A percentile compares a stretch with the other conserved stretches of the same genome.
Evolutionary conservation across 35 echinoderm and acorn worm species (phyloP).

Genomic region (Amphiura filiformis): DNA sequence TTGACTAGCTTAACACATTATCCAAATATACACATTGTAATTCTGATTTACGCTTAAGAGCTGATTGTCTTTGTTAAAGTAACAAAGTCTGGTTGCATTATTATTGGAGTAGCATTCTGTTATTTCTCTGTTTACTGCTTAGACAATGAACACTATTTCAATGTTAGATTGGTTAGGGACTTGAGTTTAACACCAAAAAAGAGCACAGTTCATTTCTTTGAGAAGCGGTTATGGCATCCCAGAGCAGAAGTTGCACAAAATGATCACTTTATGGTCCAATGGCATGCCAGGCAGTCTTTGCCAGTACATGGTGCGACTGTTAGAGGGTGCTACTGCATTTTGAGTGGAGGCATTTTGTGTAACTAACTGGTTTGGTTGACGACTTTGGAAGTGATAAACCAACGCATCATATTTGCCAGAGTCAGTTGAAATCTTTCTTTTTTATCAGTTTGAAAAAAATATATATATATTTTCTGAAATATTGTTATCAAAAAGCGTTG

Average conservation of each 20-base stretch:
- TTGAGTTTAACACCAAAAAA: too few relatives aligned
- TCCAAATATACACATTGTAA: too few relatives aligned
- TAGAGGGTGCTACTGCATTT: background rate
- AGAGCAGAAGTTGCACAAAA: background rate
- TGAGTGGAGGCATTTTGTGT: background rate
- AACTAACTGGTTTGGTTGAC: background rate
- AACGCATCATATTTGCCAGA: too few relatives aligned
- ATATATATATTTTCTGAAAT: too few relatives aligned
- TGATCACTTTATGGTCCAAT: background rate
- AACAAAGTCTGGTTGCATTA: background rate
- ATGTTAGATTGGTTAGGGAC: background rate
- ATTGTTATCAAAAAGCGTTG: too few relatives aligned
- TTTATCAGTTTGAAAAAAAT: too few relatives aligned
- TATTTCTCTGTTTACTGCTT: background rate
- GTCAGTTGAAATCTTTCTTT: too few relatives aligned
- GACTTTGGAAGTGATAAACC: background rate
- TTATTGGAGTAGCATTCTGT: background rate
- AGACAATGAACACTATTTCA: background rate
- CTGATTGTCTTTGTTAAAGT: too few relatives aligned
- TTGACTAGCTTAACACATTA: too few relatives aligned
- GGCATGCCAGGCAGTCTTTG: background rate
- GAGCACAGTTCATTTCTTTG: conserved; percentile 8
- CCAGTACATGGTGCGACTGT: background rate
- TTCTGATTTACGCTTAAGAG: too few relatives aligned
- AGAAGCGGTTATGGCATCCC: background rate